A percentile compares a stretch with the other conserved stretches of the same genome.
Conservation (phyloP, 2,113 vertebrate genomes). For the Malaclemys terrapin region DNA sequence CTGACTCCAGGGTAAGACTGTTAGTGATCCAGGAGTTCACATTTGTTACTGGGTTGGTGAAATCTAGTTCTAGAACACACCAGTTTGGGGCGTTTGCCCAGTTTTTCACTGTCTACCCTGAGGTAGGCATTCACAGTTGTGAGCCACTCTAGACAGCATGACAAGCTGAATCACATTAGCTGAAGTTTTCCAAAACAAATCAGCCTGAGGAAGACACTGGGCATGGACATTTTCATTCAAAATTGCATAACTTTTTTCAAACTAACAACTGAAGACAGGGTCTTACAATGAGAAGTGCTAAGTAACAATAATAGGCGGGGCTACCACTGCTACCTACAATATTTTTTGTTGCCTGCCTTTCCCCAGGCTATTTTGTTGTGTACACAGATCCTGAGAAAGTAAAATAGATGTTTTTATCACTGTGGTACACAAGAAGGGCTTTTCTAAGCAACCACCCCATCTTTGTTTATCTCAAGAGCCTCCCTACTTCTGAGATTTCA, state of each 20-base stretch:
- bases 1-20: not conserved
- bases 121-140: not conserved
- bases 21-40: not conserved
- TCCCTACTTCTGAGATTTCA: not conserved
- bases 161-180: not conserved
- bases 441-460: conserved; percentile 71
- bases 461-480: not conserved
- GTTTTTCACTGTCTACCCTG: no score
- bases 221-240: not conserved
- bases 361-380: not conserved
- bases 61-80: not conserved
- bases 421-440: conserved; percentile 54
- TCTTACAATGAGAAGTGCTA: not conserved
- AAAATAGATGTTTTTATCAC: conserved; percentile 32
- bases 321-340: conserved; percentile 39
- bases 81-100: not conserved
- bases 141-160: not conserved
- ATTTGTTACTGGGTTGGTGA: not conserved
- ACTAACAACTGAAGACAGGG: not conserved
- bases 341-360: conserved; percentile 55
- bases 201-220: not conserved
- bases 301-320: conserved; percentile 38
- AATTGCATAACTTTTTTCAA: not conserved
- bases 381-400: conserved; percentile 49
- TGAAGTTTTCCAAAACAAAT: conserved; percentile 7